Base-by-base conservation (phyloP, 2,888 invertebrate species). In the Sphinx pinastri region DNA sequence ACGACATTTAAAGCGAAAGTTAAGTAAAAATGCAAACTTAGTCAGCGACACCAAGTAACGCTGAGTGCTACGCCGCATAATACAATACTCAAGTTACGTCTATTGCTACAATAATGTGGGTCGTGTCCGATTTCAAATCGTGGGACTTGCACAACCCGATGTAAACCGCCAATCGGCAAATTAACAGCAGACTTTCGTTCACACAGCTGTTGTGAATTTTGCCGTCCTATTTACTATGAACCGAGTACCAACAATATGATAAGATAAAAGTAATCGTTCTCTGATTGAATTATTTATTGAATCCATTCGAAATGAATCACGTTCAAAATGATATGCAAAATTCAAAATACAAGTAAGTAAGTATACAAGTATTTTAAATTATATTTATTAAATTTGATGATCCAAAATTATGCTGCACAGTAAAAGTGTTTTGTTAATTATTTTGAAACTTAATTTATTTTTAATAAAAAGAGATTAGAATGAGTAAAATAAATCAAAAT, bases 101-200 rank as follows among this genome's bases (percentile, higher is more conserved):
- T 84, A 85, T 87, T 82, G 83, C 88, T 85, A 87, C 88, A 89
- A 91, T 88, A 89, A 92, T 91, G 90, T 89, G 82, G 88, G 87
- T 84, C 88, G 89, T 81, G 81, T 91, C 87, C 80, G 83, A 89
- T 91, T 89, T 88, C 91, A 91, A 89, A 88, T 88, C 82, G 84
- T 81, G 83, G 82, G 83, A 86, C 84, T 87, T 87, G 85, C 89
- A 88, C 84, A 86, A 88, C 83, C 74, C 77, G 76, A 75, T 70
- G 77, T 75, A 71, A 74, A 76, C 78, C 77, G 82, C 75, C 79
- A 77, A 79, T 80, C 73, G 75, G 77, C 77, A 79, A 80, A 78
- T 76, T 73, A 75, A 77, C 76, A 75, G 72, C 75, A 71, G 74
- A 80, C 81, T 81, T 81, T 79, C 79, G 75, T 81, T 80, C 77